These are phyloP conservation scores for Shinisaurus crocodilurus DNA, from an alignment of 2,113 vertebrate species.

Conservation along the genomic window DNA sequence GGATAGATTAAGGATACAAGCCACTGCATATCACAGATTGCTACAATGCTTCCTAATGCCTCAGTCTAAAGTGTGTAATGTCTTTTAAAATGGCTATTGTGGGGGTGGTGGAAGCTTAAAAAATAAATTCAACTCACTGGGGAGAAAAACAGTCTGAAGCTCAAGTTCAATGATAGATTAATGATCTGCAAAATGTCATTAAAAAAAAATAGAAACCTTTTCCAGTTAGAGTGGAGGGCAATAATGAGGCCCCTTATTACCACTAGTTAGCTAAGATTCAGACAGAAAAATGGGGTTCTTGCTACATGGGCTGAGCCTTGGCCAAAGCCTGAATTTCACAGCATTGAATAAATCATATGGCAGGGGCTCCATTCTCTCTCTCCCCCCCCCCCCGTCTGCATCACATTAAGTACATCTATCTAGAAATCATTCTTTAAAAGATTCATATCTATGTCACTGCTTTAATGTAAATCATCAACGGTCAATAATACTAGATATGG, in stretches of 20 bases:
- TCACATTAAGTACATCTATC: conserved; percentile 10
- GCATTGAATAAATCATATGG: conserved; percentile 64
- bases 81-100: conserved; percentile 56
- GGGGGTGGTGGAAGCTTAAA: conserved; percentile 39
- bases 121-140: conserved; percentile 61
- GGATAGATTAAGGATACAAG: conserved; percentile 67
- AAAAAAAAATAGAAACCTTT: conserved; percentile 61
- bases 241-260: conserved; percentile 64
- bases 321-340: conserved; percentile 55
- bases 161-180: conserved; percentile 64
- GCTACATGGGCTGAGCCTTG: conserved; percentile 47
- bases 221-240: conserved; percentile 39
- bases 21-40: conserved; percentile 45
- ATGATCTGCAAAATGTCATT: conserved; percentile 68
- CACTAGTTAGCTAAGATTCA: conserved; percentile 50
- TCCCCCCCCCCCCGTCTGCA: neutral
- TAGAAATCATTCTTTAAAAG: neutral
- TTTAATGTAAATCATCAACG: accelerated
- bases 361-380: conserved; percentile 5
- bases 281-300: conserved; percentile 59
- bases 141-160: conserved; percentile 64
- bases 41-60: conserved; percentile 35
- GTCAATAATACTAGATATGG: neutral
- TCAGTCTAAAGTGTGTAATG: conserved; percentile 19
- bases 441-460: neutral